Base-by-base conservation (phyloP, 2,113 vertebrate genomes). In the Eurystomus gularis region DNA sequence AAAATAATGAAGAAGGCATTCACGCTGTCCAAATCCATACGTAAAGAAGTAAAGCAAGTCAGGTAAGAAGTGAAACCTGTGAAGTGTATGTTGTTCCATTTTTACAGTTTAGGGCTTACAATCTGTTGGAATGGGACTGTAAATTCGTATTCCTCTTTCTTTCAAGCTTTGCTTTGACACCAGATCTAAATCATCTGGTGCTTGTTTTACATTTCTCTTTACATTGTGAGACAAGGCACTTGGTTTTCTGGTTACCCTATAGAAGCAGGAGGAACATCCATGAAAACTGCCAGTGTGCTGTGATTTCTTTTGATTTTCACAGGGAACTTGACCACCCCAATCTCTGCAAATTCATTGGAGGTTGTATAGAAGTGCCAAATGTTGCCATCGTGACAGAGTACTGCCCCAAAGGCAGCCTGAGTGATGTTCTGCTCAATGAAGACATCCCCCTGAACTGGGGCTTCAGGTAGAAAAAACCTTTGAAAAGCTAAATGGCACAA, bases 261-360 rank as follows among this genome's bases (percentile, higher is more conserved):
- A 79, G 51, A 77, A 75, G 79, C 9, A 69, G 48, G 42, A 64
- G 23, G 6, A 6, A 48, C 6, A 65, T 44, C 21, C 23, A 28
- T 48, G 21, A 65, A 83, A 71, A 64, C n/a, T 91, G 14, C 11
- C 37, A 5, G 4, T 58, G 10, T 52, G 11, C 7, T 80, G 3
- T 93, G 31, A 77, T 96, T 94, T 93, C 35, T 96, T 29, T 93
- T 95, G 60, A 73, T 93, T 97, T 97, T 90, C 55, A 54, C 96
- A 99, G 99, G 94, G 99, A 99, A 97, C 98, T 99, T 44, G 99
- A 99, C 84, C 98, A 99, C 83, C 98, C 97, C 17, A 99, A 99
- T 96, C 97, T 99, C 83, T 99, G 98, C 80, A 98, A 99, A 97
- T 99, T 99, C 51, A 97, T 98, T 33, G 98, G 99, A 19, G 98